These are phyloP conservation scores for Leiothrix lutea DNA, from an alignment of 2,113 vertebrate genomes.

Conservation along the genomic window DNA sequence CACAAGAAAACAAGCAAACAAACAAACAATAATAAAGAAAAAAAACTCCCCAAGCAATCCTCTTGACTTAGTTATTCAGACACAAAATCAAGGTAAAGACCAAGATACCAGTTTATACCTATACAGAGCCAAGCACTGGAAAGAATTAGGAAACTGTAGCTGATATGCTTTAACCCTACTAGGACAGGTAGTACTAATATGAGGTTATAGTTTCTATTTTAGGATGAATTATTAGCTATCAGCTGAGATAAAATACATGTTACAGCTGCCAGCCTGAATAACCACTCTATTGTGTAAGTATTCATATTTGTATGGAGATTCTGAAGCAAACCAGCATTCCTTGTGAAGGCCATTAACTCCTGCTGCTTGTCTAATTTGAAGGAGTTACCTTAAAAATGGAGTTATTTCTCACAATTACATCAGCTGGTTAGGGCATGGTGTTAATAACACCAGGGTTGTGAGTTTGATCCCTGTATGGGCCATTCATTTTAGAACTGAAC, in stretches of 20 bases:
- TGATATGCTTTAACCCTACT: not conserved
- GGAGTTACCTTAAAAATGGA: not conserved
- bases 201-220: not conserved
- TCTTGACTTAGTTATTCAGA: not conserved
- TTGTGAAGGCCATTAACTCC: not conserved
- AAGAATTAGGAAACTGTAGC: not conserved
- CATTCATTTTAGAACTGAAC: not conserved
- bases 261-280: not conserved
- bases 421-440: not conserved
- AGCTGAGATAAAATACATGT: not conserved
- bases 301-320: not conserved
- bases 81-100: not conserved
- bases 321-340: not conserved
- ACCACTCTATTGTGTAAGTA: not conserved
- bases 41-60: fast-evolving
- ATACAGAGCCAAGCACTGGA: not conserved
- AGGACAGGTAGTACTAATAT: not conserved
- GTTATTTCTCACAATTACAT: not conserved
- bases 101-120: not conserved
- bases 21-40: not conserved
- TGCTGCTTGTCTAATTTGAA: not conserved
- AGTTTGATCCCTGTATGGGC: not conserved
- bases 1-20: not conserved
- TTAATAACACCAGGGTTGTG: not conserved
- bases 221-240: not conserved